A percentile compares a stretch with the other conserved stretches of the same genome.
Evolutionary conservation across 2,888 invertebrate species (phyloP).

Genomic region (Stenolophus ochropezus): DNA sequence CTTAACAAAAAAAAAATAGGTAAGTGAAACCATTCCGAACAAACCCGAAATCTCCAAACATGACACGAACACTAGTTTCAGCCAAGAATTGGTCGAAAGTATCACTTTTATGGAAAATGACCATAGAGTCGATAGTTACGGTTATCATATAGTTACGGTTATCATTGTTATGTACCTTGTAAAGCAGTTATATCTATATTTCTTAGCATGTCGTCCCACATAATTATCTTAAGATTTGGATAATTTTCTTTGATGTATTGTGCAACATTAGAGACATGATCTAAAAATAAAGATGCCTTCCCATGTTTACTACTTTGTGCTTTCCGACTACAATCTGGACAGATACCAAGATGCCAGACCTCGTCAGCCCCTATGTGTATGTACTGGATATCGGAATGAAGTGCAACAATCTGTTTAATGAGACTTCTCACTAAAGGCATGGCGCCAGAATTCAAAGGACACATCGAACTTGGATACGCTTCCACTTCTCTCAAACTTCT

Average conservation of each 20-base stretch:
- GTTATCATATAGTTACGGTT: too few relatives aligned
- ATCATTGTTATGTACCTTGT: slow-evolving; percentile 75
- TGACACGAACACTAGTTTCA: too few relatives aligned
- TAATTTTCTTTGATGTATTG: slow-evolving; percentile 78
- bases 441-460: slow-evolving; percentile 81
- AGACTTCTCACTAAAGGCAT: slow-evolving; percentile 79
- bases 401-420: slow-evolving; percentile 81
- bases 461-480: slow-evolving; percentile 82
- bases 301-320: slow-evolving; percentile 74
- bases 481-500: slow-evolving; percentile 80
- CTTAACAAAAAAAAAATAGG: too few relatives aligned
- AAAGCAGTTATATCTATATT: slow-evolving; percentile 75
- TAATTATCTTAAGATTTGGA: slow-evolving; percentile 80
- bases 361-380: slow-evolving; percentile 91
- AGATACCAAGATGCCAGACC: slow-evolving; percentile 83
- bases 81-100: too few relatives aligned
- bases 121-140: too few relatives aligned
- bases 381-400: slow-evolving; percentile 80
- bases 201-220: slow-evolving; percentile 94
- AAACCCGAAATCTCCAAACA: too few relatives aligned
- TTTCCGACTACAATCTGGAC: slow-evolving; percentile 76
- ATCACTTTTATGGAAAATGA: too few relatives aligned
- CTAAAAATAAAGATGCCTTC: slow-evolving; percentile 78
- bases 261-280: slow-evolving; percentile 80
- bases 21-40: too few relatives aligned